A percentile compares a stretch with the other conserved stretches of the same genome.
phyloP scores from a whole-genome alignment of 1,140 invertebrate genomes.

The Pogonomyrmex barbatus region DNA sequence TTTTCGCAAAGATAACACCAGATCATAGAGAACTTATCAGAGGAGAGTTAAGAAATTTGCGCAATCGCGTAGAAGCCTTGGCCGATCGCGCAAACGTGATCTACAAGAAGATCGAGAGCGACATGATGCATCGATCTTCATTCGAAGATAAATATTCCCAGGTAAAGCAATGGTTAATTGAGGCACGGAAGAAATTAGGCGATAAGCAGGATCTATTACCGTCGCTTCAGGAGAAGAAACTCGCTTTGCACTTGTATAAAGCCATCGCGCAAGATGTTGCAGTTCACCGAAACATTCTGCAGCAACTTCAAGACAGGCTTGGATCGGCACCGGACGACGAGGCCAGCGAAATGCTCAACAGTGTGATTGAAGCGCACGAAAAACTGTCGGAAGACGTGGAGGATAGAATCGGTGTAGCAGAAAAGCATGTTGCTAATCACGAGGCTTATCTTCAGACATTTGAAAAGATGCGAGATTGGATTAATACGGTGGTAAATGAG shows the following conservation, averaged over 20 bases:
- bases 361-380: slow-evolving; percentile 90
- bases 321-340: slow-evolving; percentile 91
- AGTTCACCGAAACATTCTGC: slow-evolving; percentile 92
- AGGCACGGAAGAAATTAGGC: slow-evolving; percentile 90
- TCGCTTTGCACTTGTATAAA: slow-evolving; percentile 91
- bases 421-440: slow-evolving; percentile 92
- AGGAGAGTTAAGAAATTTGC: slow-evolving; percentile 92
- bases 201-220: slow-evolving; percentile 90
- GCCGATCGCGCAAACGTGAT: slow-evolving; percentile 94
- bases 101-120: slow-evolving; percentile 94
- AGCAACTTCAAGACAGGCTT: slow-evolving; percentile 92
- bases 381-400: slow-evolving; percentile 89
- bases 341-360: slow-evolving; percentile 89
- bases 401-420: slow-evolving; percentile 89
- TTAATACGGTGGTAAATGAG: slow-evolving; percentile 90
- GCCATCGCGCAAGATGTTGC: slow-evolving; percentile 93
- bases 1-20: slow-evolving; percentile 94
- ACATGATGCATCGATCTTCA: slow-evolving; percentile 94
- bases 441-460: slow-evolving; percentile 93
- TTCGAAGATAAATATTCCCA: slow-evolving; percentile 96
- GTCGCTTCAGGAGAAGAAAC: slow-evolving; percentile 94
- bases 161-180: slow-evolving; percentile 92
- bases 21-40: slow-evolving; percentile 95
- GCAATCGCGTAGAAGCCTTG: slow-evolving; percentile 93
- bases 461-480: slow-evolving; percentile 91